A percentile compares a stretch with the other conserved stretches of the same genome.
Conservation (phyloP, 2,797 vertebrate genomes). For the Lacerta viridis region DNA sequence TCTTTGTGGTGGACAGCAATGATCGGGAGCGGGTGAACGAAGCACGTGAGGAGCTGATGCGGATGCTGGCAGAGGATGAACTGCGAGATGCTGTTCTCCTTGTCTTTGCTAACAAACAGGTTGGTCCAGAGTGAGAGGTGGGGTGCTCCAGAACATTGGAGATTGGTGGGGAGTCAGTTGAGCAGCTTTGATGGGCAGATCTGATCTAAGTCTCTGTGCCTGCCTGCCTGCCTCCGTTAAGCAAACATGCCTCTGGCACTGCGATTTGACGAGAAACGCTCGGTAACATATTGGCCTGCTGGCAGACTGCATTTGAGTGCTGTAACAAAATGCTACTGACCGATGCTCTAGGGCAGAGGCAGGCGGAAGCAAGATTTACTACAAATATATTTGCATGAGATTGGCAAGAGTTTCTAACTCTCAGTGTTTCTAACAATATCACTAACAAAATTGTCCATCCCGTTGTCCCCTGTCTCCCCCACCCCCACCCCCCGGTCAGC, state of each 20-base stretch:
- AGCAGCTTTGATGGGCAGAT: not conserved
- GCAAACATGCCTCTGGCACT: not conserved
- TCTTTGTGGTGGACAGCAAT: constrained; percentile 98
- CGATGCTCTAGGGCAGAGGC: too few relatives aligned
- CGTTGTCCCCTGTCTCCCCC: too few relatives aligned
- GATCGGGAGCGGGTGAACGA: constrained; percentile 96
- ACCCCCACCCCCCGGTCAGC: too few relatives aligned
- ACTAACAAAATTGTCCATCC: too few relatives aligned
- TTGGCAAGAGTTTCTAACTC: too few relatives aligned
- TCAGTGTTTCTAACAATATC: too few relatives aligned
- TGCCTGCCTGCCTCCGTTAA: not conserved
- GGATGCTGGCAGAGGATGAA: constrained; percentile 97
- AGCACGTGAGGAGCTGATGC: constrained; percentile 96
- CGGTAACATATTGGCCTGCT: not conserved
- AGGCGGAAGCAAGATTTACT: too few relatives aligned
- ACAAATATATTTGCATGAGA: too few relatives aligned
- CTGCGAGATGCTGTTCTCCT: constrained; percentile 95
- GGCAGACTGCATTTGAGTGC: not conserved
- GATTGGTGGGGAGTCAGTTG: not conserved
- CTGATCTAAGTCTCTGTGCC: not conserved
- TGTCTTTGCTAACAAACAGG: constrained; percentile 98
- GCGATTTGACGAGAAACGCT: not conserved
- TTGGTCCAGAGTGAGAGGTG: constrained; percentile 54
- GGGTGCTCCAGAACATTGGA: not conserved
- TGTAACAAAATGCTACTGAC: too few relatives aligned